Evolutionary conservation across 2,888 invertebrate species (phyloP), one percentile per base, ranked within the genome.

Genomic region (Trichopria drosophilae): DNA sequence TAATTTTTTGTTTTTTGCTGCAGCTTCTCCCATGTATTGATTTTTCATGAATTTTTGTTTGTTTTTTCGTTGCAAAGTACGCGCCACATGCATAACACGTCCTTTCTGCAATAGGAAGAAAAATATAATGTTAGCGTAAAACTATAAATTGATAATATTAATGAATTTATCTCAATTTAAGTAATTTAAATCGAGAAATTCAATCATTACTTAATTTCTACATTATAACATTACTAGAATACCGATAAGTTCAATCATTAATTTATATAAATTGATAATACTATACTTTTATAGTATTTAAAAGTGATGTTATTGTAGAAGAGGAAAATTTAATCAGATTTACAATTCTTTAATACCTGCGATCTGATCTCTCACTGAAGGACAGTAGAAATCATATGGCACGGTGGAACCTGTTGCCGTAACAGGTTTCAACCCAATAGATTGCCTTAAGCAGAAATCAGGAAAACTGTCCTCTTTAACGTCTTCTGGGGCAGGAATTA

Each of bases 331-430:
- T n/a, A n/a, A n/a, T n/a, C n/a, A n/a, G n/a, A n/a, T n/a, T n/a
- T n/a, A n/a, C n/a, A 31, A 6, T 31, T 16, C 6, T 6, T 34
- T 19, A 10, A 19, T 4, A 34, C 34, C 34, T 34, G 18, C 16
- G 2, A 34, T 16, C 9, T 34, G 34, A 16, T 34, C 7, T 2
- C n/a, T 10, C 18, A 34, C 34, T 34, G 34, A 34, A 6, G 34
- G 34, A n/a, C 18, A 34, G n/a, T 34, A 34, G n/a, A 19, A 34
- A 16, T 34, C 34, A 34, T 34, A 34, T 2, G 34, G 34, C 20
- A 34, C 34, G n/a, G 16, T 2, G 6, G 20, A 34, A 34, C 34
- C 34, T 3, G 10, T 34, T 34, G 6, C 18, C 20, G 34, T 34
- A 10, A 16, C 34, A 19, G 34, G 34, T 34, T 34, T 34, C 16